Evolutionary conservation across 1,140 invertebrate species (phyloP).

Genomic region (Penaeus indicus): DNA sequence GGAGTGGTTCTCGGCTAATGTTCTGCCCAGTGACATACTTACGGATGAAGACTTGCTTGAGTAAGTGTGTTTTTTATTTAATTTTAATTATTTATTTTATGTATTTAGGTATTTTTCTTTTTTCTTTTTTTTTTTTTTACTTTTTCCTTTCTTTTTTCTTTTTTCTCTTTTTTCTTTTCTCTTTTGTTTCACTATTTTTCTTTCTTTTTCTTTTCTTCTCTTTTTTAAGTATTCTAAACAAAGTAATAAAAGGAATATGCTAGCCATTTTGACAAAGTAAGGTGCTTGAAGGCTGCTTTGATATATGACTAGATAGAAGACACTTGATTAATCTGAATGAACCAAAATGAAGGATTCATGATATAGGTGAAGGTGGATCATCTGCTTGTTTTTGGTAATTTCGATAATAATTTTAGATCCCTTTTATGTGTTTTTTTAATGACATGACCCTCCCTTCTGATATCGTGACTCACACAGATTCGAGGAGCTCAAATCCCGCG

Average conservation of each 20-base stretch:
- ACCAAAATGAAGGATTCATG: not conserved
- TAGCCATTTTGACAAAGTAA: too few species aligned
- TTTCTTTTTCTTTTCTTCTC: too few species aligned
- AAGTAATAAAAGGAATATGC: too few species aligned
- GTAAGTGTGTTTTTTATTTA: slow-evolving; percentile 19
- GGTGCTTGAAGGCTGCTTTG: too few species aligned
- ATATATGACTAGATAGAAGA: too few species aligned
- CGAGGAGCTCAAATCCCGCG: slow-evolving; percentile 30
- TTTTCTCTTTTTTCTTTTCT: too few species aligned
- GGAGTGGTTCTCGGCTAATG: slow-evolving; percentile 41
- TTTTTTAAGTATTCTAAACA: too few species aligned
- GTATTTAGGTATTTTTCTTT: not conserved
- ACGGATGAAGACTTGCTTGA: slow-evolving; percentile 43
- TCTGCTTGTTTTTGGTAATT: not conserved
- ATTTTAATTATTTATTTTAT: not conserved
- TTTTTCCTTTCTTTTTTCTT: too few species aligned
- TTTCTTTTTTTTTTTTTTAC: too few species aligned
- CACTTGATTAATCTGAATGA: too few species aligned
- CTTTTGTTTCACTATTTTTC: too few species aligned
- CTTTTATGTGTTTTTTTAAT: not conserved
- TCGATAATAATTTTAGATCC: not conserved
- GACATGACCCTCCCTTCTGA: not conserved
- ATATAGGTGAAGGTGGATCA: not conserved
- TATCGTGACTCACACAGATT: not conserved
- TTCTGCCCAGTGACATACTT: slow-evolving; percentile 31